Base-by-base conservation (phyloP, 2,113 vertebrate species). In the Rhinolophus ferrumequinum region DNA sequence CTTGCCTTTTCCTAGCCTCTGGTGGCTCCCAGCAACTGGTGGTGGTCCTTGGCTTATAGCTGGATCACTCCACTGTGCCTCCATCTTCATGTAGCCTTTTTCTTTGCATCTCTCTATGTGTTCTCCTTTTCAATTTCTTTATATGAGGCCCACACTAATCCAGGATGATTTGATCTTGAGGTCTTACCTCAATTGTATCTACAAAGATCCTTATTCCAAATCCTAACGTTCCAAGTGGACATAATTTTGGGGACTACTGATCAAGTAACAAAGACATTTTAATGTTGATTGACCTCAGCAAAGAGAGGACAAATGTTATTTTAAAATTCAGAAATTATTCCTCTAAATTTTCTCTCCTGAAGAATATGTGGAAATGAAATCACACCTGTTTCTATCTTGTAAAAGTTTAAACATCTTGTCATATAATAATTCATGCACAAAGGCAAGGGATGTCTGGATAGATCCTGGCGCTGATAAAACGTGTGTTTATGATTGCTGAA, bases 271-370 rank as follows among this genome's bases (percentile, higher is more conserved):
- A 52, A 67, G 79, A 14, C 8, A 44, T 67, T 80, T 95, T 47
- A 30, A 58, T 90, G 77, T 69, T 77, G 12, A 50, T 73, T 58
- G 38, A 76, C 5, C 6, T 64, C 60, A 35, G 18, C 24, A 94
- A 58, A 77, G 47, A 92, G 14, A 54, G 2, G 21, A 77, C 2
- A 73, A 50, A 77, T 77, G 50, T 75, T 92, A 69, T 92, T 92
- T 72, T 52, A 87, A 87, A 88, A 75, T 7, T 90, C 24, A 96
- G 24, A 91, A 82, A 56, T 77, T 60, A 75, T 94, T 79, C 30
- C n/a, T 76, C 10, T 67, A 83, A 90, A 21, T 30, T 82, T 15
- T 26, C 28, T 33, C 62, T 70, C 15, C n/a, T 24, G 67, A 80
- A 5, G 30, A 47, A 8, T 62, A 60, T 2, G 12, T 79, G 41